A percentile compares a stretch with the other conserved stretches of the same genome.
phyloP scores from a whole-genome alignment of 2,797 vertebrate species.

The Psittacula echo region DNA sequence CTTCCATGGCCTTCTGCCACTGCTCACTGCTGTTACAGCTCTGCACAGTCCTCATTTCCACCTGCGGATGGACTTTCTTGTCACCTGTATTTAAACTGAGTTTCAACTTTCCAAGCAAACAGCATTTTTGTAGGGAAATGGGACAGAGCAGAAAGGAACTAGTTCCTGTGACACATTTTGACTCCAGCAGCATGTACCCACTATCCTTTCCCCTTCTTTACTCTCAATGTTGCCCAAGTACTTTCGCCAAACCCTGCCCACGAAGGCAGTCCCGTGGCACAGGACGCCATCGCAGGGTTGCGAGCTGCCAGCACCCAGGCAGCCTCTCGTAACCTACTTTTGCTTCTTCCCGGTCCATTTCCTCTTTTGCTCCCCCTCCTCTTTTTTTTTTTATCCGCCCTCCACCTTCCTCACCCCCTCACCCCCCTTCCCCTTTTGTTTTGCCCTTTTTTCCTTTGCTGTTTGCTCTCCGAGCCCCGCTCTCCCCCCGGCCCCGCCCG shows the following conservation, averaged over 20 bases:
- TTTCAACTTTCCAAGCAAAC: neutral
- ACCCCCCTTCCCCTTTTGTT: rapidly evolving
- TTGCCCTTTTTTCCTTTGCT: rapidly evolving
- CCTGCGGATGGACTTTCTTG: neutral
- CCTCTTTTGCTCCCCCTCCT: neutral
- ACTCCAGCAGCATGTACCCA: rapidly evolving
- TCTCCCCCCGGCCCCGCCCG: rapidly evolving
- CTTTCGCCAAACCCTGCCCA: neutral
- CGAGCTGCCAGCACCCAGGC: rapidly evolving
- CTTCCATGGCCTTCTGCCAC: neutral
- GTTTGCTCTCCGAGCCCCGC: no score
- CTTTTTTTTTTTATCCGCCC: rapidly evolving
- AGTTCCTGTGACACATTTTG: rapidly evolving
- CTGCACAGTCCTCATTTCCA: rapidly evolving
- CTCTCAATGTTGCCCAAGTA: rapidly evolving
- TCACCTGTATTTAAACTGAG: rapidly evolving
- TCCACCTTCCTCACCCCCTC: neutral
- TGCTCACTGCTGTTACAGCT: rapidly evolving
- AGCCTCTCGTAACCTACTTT: rapidly evolving
- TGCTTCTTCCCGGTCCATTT: rapidly evolving
- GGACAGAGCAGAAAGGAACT: no score
- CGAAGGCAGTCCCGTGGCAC: rapidly evolving
- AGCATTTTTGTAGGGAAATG: neutral
- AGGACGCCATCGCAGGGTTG: neutral
- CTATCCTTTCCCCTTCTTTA: rapidly evolving